Evolutionary conservation across 2,113 vertebrate species (phyloP), one percentile per base, ranked within the genome.

Genomic region (Marmota flaviventris): DNA sequence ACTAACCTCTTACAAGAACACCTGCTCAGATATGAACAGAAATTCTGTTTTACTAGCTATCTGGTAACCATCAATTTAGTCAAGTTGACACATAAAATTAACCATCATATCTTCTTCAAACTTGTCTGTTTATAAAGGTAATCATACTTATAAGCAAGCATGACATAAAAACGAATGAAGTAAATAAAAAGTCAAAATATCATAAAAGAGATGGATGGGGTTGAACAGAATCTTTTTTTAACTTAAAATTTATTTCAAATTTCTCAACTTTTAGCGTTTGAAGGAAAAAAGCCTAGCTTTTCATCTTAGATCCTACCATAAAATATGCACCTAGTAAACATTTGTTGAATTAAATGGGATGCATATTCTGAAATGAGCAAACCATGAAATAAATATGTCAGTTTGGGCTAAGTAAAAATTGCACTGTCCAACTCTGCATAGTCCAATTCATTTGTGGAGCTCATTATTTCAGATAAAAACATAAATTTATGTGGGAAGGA

Each of bases 391-490:
- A 84, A n/a, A 96, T 93, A 76, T 61, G 45, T n/a, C 13, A 87
- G 3, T 73, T 76, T 78, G 42, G 3, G 16, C 34, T 87, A 48
- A 25, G 9, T 90, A 67, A 92, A 82, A 69, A 34, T 76, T 77
- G 4, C 8, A 6, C 17, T 37, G 13, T 29, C 18, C 51, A 53
- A 53, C 91, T 82, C 92, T 73, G 22, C 32, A 39, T 17, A 87
- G 56, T 61, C 39, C 16, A 39, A 5, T 92, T 93, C 63, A 93
- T 9, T 79, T 93, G 3, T 65, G n/a, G 58, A 92, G 4, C n/a
- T 95, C 51, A 79, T 95, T 75, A 37, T 24, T 90, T 25, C 84
- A 22, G n/a, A 37, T 82, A 29, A 93, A 93, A 82, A 88, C 58
- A 77, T 7, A 61, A 27, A 94, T 88, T 97, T 65, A 37, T 61